phyloP scores from a whole-genome alignment of 1,140 invertebrate species.

The Carcinoscorpius rotundicauda region DNA sequence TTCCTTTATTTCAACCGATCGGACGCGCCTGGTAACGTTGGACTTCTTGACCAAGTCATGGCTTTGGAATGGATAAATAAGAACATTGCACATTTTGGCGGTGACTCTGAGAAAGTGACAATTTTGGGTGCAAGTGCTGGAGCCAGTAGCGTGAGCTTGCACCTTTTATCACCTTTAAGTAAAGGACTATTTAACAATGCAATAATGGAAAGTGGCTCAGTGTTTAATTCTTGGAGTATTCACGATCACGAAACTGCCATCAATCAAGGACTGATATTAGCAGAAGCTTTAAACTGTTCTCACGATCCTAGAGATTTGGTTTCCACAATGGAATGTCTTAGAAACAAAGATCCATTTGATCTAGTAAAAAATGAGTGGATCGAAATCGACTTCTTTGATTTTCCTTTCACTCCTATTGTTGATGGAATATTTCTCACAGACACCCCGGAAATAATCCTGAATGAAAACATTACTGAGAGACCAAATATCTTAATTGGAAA shows the following conservation, averaged over 20 bases:
- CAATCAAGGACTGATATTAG: background rate
- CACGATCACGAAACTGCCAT: too few species aligned
- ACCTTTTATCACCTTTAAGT: conserved; percentile 29
- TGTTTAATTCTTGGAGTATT: background rate
- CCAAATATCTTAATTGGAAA: too few species aligned
- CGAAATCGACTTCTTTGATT: too few species aligned
- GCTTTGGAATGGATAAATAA: conserved; percentile 24
- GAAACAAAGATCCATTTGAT: too few species aligned
- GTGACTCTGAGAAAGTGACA: conserved; percentile 31
- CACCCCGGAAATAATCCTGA: too few species aligned
- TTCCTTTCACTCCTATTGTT: too few species aligned
- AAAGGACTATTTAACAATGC: conserved; percentile 26
- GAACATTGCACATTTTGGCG: conserved; percentile 25
- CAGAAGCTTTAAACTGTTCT: background rate
- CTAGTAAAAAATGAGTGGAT: too few species aligned
- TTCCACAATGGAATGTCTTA: too few species aligned
- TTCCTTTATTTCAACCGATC: conserved; percentile 60
- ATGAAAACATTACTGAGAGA: too few species aligned
- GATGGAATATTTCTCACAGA: too few species aligned
- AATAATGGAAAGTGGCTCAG: conserved; percentile 30
- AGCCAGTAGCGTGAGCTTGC: conserved; percentile 28
- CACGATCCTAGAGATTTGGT: background rate
- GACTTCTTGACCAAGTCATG: conserved; percentile 23
- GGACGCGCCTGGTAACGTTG: conserved; percentile 30
- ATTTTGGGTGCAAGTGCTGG: conserved; percentile 42